phyloP scores from a whole-genome alignment of 2,113 vertebrate species.

The Tyrannus savana region DNA sequence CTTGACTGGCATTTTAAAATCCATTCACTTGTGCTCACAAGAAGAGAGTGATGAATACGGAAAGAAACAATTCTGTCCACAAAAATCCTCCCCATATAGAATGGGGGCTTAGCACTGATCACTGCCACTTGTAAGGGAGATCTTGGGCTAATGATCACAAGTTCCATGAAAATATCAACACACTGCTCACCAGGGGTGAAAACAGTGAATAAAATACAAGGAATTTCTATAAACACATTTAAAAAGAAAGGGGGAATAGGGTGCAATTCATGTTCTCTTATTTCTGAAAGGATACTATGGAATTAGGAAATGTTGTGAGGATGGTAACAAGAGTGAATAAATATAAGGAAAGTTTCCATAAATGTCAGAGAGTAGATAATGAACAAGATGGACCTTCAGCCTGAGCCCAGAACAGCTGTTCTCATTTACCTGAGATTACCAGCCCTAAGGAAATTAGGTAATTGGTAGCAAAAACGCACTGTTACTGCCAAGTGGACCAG shows the following conservation, averaged over 20 bases:
- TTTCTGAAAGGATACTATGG: neutral
- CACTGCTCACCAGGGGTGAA: neutral
- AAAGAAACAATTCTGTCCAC: neutral
- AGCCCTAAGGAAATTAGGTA: neutral
- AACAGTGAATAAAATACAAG: neutral
- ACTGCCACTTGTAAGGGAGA: neutral
- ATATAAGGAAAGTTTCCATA: neutral
- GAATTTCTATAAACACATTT: neutral
- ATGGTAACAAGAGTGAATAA: neutral
- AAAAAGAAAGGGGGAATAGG: neutral
- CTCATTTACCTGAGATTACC: neutral
- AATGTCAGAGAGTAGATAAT: neutral
- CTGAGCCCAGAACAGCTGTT: neutral
- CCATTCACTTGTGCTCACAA: neutral
- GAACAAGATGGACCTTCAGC: neutral
- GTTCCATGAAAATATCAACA: neutral
- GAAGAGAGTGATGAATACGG: neutral
- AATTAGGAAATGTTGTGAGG: neutral
- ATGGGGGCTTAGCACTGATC: neutral
- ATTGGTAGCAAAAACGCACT: neutral
- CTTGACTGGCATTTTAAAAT: neutral
- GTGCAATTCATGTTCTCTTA: neutral
- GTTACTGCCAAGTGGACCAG: neutral
- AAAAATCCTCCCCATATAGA: neutral
- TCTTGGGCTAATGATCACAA: neutral